phyloP scores from a whole-genome alignment of 92 coral and sea anemone species.

The Porites lobata region DNA sequence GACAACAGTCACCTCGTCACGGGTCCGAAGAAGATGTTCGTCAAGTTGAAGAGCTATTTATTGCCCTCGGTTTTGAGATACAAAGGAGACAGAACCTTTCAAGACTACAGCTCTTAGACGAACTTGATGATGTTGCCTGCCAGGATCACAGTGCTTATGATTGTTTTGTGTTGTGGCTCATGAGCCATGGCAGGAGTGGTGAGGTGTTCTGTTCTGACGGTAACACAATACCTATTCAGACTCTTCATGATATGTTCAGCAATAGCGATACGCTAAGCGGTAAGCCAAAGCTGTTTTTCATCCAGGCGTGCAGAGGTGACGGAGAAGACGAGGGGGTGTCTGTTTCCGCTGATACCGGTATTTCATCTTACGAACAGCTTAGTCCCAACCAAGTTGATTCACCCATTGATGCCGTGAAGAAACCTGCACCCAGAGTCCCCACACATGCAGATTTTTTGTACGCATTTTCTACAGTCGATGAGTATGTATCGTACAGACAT shows the following conservation, averaged over 20 bases:
- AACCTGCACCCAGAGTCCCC: neutral
- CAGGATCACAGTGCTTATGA: slow-evolving; percentile 68
- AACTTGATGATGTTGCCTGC: neutral
- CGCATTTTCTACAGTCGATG: neutral
- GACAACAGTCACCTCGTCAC: neutral
- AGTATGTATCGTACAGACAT: neutral
- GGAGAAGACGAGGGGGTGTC: slow-evolving; percentile 19
- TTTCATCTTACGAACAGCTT: neutral
- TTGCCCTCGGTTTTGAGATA: slow-evolving; percentile 56
- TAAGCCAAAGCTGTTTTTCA: slow-evolving; percentile 82
- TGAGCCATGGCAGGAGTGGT: slow-evolving; percentile 83
- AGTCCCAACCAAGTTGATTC: neutral
- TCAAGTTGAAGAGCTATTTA: slow-evolving; percentile 53
- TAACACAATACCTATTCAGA: slow-evolving; percentile 2
- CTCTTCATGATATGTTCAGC: slow-evolving; percentile 41
- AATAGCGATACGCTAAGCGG: slow-evolving; percentile 66
- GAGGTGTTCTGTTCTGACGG: slow-evolving; percentile 70
- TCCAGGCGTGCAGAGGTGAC: slow-evolving; percentile 86
- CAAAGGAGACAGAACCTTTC: slow-evolving; percentile 3
- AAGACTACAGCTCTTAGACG: slow-evolving; percentile 23
- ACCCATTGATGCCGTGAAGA: neutral
- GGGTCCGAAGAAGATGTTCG: slow-evolving; percentile 78
- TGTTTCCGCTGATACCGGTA: neutral
- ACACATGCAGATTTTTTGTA: neutral
- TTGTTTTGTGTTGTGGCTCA: slow-evolving; percentile 75